phyloP scores from a whole-genome alignment of 2,797 vertebrate genomes.

The Falco columbarius region DNA sequence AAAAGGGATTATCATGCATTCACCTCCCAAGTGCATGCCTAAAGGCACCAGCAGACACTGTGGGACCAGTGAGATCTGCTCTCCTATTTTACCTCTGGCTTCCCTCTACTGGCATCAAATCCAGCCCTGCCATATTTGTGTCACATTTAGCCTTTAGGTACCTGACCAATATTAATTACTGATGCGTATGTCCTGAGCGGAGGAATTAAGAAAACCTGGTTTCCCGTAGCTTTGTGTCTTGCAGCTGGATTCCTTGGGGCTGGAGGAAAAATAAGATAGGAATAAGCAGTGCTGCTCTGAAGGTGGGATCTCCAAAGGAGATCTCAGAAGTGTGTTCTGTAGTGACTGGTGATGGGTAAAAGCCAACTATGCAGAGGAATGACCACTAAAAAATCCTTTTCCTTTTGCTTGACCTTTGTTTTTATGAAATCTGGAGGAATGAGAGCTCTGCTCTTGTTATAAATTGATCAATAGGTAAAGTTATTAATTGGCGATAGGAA shows the following conservation, averaged over 20 bases:
- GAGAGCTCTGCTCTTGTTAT: background rate
- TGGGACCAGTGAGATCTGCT: background rate
- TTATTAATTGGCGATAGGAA: background rate
- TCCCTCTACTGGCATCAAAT: background rate
- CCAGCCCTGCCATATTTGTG: background rate
- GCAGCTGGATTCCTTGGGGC: background rate
- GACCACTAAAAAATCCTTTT: background rate
- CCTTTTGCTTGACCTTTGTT: background rate
- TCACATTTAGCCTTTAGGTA: background rate
- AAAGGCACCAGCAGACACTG: background rate
- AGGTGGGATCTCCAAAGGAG: background rate
- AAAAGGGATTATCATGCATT: background rate
- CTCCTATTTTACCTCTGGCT: background rate
- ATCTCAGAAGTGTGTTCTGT: background rate
- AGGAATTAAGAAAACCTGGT: background rate
- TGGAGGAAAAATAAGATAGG: background rate
- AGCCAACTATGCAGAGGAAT: background rate
- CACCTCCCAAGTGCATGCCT: background rate
- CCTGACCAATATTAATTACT: background rate
- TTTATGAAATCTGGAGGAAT: background rate
- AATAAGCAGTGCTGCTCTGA: background rate
- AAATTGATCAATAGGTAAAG: background rate
- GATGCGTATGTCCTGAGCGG: background rate
- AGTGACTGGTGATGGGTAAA: background rate
- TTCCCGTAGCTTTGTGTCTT: background rate